These are phyloP conservation scores for Threskiornis aethiopicus DNA, from an alignment of 2,797 vertebrate genomes.

Conservation along the genomic window DNA sequence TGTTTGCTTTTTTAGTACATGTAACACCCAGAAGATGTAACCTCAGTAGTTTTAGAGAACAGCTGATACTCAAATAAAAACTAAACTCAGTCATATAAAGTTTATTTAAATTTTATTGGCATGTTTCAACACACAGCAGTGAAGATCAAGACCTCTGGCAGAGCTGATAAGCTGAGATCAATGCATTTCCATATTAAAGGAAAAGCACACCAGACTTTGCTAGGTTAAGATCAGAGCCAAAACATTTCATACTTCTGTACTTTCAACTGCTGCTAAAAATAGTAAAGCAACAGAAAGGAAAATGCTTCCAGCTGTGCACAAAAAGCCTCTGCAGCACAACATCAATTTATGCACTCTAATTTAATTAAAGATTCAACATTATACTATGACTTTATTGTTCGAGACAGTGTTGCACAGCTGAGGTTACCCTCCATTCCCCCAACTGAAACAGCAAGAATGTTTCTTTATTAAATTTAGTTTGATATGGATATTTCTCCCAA, in stretches of 20 bases:
- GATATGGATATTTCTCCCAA: conserved; percentile 34
- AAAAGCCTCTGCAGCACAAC: conserved; percentile 54
- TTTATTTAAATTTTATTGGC: conserved; percentile 26
- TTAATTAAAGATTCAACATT: conserved; percentile 43
- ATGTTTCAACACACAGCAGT: neutral
- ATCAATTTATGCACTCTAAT: conserved; percentile 43
- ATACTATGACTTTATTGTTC: neutral
- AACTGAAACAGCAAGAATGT: neutral
- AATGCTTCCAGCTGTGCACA: conserved; percentile 47
- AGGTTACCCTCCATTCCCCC: conserved; percentile 36
- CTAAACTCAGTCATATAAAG: neutral
- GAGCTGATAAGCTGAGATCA: neutral
- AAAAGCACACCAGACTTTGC: conserved; percentile 5
- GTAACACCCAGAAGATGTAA: neutral
- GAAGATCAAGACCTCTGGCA: conserved; percentile 12
- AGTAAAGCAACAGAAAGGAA: conserved; percentile 32
- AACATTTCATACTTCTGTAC: conserved; percentile 41
- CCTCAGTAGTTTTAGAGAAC: neutral
- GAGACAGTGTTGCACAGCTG: neutral
- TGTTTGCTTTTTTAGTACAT: neutral
- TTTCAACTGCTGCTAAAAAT: conserved; percentile 62
- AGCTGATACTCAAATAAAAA: neutral
- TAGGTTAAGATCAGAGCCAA: conserved; percentile 38
- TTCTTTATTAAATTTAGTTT: conserved; percentile 25
- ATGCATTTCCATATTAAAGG: neutral